phyloP scores from a whole-genome alignment of 2,888 invertebrate genomes.

The Trypoxylon attenuatum region DNA sequence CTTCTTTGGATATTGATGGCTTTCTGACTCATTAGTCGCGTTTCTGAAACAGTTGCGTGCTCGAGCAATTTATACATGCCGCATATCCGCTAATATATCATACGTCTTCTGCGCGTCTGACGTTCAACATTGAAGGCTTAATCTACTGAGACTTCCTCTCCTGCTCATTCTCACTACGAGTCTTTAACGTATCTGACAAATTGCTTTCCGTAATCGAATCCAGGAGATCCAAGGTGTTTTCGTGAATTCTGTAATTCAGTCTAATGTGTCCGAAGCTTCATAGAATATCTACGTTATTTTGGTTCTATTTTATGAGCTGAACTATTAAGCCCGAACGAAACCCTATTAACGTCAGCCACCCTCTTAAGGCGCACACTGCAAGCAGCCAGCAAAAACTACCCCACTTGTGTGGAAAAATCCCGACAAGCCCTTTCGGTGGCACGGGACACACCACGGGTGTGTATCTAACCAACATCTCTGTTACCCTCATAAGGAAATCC shows the following conservation, averaged over 20 bases:
- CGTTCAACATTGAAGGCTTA: not conserved
- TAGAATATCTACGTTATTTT: not conserved
- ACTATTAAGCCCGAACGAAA: too few species aligned
- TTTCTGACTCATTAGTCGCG: conserved; percentile 1
- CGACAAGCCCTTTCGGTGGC: not conserved
- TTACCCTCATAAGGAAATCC: conserved; percentile 3
- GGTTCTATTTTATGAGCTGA: too few species aligned
- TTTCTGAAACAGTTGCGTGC: not conserved
- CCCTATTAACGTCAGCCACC: too few species aligned
- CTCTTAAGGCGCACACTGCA: too few species aligned
- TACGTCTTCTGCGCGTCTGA: not conserved
- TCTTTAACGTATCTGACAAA: too few species aligned
- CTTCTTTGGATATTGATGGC: not conserved
- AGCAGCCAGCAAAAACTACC: not conserved
- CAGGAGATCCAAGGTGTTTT: not conserved
- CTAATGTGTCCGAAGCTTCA: not conserved
- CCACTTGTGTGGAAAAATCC: not conserved
- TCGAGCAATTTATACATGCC: not conserved
- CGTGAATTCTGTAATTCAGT: not conserved
- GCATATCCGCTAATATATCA: not conserved
- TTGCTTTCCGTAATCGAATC: too few species aligned
- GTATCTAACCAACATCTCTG: not conserved
- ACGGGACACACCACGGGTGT: not conserved
- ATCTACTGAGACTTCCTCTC: not conserved
- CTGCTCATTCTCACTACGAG: too few species aligned